Evolutionary conservation across 2,888 invertebrate genomes (phyloP), one percentile per base, ranked within the genome.

Genomic region (Sceliomorpha sp.): DNA sequence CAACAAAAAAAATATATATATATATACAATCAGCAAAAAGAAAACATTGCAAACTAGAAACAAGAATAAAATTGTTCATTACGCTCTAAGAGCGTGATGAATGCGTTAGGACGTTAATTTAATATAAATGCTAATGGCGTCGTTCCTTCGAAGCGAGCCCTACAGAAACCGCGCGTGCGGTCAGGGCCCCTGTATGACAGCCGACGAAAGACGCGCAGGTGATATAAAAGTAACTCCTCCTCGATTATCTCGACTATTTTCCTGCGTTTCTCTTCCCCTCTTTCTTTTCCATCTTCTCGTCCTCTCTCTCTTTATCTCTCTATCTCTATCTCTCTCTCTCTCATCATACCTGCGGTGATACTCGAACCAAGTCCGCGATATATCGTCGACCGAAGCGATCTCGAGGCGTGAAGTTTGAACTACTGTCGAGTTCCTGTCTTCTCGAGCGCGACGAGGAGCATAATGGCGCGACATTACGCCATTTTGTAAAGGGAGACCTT

Each of bases 61-160:
- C 15, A 58, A 14, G 47, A 34, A 39, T 31, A 45, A 58, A 64
- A 56, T 64, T 39, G 56, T 51, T 51, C 17, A 26, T 40, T 32
- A 9, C 6, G 8, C 34, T 42, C 5, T 12, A 39, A 51, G 24
- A 70, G 66, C 51, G 64, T 71, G 67, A 73, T 62, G 73, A 76
- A 72, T 69, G 71, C 68, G 59, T 63, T 44, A 64, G 62, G 68
- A 66, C 59, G 72, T 72, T 76, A 76, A 77, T 76, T 77, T 77
- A 77, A 78, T 78, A 77, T 76, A 77, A 78, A 76, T 76, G 78
- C 78, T 78, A 77, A 77, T 78, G 58, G 58, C 36, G 70, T 39
- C 34, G 56, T 70, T 60, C 59, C 60, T 58, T 45, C 40, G 53
- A 39, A 45, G 31, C 5, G 73, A 51, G 53, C 42, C 48, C 67